Evolutionary conservation across 1,140 invertebrate genomes (phyloP).

Genomic region (Pseudomyrmex dendroicus): DNA sequence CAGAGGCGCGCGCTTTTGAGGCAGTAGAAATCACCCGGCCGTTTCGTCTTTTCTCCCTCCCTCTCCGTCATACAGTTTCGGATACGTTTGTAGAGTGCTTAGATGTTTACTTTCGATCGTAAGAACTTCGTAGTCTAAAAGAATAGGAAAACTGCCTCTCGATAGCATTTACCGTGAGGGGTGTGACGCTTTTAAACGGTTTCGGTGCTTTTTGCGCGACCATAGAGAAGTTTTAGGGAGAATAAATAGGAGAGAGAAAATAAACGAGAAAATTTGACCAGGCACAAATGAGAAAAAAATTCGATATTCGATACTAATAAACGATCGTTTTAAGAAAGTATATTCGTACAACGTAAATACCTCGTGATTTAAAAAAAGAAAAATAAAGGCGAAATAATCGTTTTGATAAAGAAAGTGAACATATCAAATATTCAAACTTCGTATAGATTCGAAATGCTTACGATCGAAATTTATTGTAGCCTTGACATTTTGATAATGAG

Average conservation of each 20-base stretch:
- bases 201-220: constrained; percentile 38
- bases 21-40: constrained; percentile 50
- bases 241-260: too few species aligned
- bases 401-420: background rate
- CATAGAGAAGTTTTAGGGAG: background rate
- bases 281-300: constrained; percentile 26
- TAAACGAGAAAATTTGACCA: background rate
- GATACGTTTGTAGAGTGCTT: constrained; percentile 54
- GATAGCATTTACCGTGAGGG: constrained; percentile 50
- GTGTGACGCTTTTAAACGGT: constrained; percentile 46
- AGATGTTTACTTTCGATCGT: constrained; percentile 70
- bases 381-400: background rate
- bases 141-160: constrained; percentile 38
- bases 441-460: background rate
- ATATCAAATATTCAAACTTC: background rate
- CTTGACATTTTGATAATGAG: too few species aligned
- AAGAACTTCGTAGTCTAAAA: constrained; percentile 55
- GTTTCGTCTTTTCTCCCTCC: background rate
- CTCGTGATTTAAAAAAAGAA: background rate
- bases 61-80: constrained; percentile 54
- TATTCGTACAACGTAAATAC: background rate
- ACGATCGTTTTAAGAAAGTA: background rate
- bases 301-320: constrained; percentile 5
- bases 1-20: constrained; percentile 53
- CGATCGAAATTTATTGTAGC: background rate